These are phyloP conservation scores for Trachelus tabidus DNA, from an alignment of 2,888 invertebrate species.

Conservation along the genomic window DNA sequence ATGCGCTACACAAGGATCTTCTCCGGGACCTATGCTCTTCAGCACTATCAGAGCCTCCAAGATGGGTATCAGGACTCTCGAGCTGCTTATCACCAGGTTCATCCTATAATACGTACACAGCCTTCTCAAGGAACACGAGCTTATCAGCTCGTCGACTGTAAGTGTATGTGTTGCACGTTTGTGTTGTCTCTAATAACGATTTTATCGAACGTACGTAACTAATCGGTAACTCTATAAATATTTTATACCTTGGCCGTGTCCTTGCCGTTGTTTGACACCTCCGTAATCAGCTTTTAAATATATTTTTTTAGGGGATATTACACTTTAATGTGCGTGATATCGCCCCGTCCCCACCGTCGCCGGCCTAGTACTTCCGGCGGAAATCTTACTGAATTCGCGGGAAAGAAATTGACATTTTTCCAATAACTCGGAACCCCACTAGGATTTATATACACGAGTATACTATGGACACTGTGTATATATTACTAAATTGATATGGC, in stretches of 20 bases:
- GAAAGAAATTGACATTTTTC: not conserved
- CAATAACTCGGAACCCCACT: not conserved
- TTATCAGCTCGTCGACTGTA: slow-evolving; percentile 50
- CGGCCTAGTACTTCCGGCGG: not conserved
- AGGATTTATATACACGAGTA: not conserved
- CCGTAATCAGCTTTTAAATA: not conserved
- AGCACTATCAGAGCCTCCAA: slow-evolving; percentile 44
- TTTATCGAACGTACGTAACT: not conserved
- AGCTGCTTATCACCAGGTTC: slow-evolving; percentile 54
- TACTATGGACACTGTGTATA: not conserved
- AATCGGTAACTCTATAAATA: not conserved
- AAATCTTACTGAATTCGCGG: not conserved
- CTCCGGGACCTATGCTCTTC: slow-evolving; percentile 53
- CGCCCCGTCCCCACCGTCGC: not conserved
- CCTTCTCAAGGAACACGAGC: slow-evolving; percentile 27
- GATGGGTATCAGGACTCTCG: slow-evolving; percentile 44
- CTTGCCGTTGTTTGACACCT: not conserved
- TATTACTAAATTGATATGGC: not conserved
- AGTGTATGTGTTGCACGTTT: slow-evolving; percentile 44
- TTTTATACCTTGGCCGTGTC: not conserved
- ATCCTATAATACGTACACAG: slow-evolving; percentile 46
- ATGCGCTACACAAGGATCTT: slow-evolving; percentile 58
- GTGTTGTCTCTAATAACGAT: slow-evolving; percentile 15
- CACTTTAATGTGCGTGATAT: not conserved
- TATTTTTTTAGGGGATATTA: not conserved